Conservation (phyloP, 2,113 vertebrate genomes). For the Cryptotis parvus region DNA sequence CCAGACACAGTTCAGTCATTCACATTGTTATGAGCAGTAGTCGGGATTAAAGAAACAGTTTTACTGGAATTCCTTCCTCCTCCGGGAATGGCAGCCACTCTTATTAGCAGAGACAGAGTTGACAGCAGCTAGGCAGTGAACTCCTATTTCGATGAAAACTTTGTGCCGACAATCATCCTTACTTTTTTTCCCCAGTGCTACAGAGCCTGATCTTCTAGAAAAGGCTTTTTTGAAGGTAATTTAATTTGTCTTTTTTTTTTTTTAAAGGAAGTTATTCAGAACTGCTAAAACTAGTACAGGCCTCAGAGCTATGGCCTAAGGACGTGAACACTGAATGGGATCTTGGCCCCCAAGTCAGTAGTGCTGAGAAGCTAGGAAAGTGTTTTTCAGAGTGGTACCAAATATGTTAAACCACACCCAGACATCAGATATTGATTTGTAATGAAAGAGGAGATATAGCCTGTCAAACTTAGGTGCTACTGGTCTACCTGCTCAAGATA, state of each 20-base stretch:
- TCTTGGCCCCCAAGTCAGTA: constrained; percentile 16
- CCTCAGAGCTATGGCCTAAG: neutral
- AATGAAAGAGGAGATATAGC: constrained; percentile 47
- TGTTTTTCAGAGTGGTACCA: neutral
- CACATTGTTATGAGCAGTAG: constrained; percentile 60
- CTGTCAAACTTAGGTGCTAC: constrained; percentile 61
- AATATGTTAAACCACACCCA: constrained; percentile 38
- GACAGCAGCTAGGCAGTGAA: neutral
- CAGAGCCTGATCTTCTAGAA: neutral
- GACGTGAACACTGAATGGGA: neutral
- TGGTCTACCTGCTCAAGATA: constrained; percentile 47
- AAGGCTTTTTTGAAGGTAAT: neutral
- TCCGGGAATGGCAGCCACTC: neutral
- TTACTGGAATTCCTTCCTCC: neutral
- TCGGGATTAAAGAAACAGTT: constrained; percentile 39
- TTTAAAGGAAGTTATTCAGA: neutral
- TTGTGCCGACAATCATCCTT: constrained; percentile 22
- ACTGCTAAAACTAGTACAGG: neutral
- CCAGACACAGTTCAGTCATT: constrained; percentile 27
- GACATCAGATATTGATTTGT: constrained; percentile 47
- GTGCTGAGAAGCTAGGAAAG: neutral
- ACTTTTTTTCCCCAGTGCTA: too few species aligned
- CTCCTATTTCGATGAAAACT: constrained; percentile 20
- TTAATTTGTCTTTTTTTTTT: constrained; percentile 11
- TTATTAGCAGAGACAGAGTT: constrained; percentile 12